phyloP scores from a whole-genome alignment of 2,113 vertebrate species.

The Pithys albifrons region DNA sequence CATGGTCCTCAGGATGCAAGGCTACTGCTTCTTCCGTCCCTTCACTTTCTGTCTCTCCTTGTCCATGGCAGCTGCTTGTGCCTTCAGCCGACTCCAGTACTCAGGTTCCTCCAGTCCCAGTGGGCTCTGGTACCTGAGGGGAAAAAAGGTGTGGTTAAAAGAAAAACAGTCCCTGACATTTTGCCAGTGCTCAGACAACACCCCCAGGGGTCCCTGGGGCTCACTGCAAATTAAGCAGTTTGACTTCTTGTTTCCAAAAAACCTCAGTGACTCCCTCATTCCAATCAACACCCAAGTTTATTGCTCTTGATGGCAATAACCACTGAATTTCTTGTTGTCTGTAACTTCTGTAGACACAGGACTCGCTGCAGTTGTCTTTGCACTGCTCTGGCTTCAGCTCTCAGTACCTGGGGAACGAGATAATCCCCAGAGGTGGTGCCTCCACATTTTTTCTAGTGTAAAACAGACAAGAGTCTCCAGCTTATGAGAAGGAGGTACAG shows the following conservation, averaged over 20 bases:
- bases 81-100: constrained; percentile 38
- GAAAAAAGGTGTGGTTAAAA: background rate
- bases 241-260: background rate
- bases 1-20: background rate
- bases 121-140: background rate
- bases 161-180: background rate
- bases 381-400: background rate
- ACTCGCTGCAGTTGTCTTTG: background rate
- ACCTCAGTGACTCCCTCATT: background rate
- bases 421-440: background rate
- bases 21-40: background rate
- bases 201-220: background rate
- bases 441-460: background rate
- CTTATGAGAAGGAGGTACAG: background rate
- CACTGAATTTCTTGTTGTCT: background rate
- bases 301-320: background rate
- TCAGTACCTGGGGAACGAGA: background rate
- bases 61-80: constrained; percentile 17
- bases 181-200: background rate
- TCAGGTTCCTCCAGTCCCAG: background rate
- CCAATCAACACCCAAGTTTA: background rate
- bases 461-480: background rate
- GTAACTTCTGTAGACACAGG: background rate
- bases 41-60: background rate
- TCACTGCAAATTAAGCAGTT: background rate